phyloP scores from a whole-genome alignment of 1,140 invertebrate genomes.

The Eriosoma lanigerum region DNA sequence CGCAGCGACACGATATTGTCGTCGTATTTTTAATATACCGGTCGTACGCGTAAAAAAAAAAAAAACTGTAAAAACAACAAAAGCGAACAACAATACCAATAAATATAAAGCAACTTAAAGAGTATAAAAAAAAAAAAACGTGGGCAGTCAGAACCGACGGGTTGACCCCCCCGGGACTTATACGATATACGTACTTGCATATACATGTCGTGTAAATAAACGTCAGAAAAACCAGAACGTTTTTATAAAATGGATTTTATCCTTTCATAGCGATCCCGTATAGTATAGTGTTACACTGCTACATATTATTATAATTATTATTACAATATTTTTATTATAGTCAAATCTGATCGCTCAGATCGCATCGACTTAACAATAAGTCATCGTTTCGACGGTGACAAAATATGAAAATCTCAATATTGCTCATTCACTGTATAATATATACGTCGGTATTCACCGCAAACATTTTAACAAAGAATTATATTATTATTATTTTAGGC shows the following conservation, averaged over 20 bases:
- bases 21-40: background rate
- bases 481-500: too few relatives aligned
- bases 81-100: constrained; percentile 22
- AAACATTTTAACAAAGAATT: too few relatives aligned
- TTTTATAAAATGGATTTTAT: background rate
- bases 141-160: constrained; percentile 19
- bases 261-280: too few relatives aligned
- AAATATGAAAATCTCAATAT: too few relatives aligned
- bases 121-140: constrained; percentile 15
- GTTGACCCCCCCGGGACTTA: constrained; percentile 22
- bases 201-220: background rate
- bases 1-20: background rate
- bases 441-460: too few relatives aligned
- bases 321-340: too few relatives aligned
- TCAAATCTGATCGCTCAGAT: too few relatives aligned
- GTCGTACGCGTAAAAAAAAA: background rate
- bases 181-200: background rate
- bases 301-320: too few relatives aligned
- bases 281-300: too few relatives aligned
- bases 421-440: too few relatives aligned
- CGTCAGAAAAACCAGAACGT: background rate
- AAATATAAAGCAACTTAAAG: constrained; percentile 35
- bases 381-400: too few relatives aligned
- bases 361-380: too few relatives aligned
- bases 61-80: background rate